Percentiles rank a stretch among this genome's conserved stretches.
Conservation (phyloP, 2,888 invertebrate genomes). For the Melanostoma mellinum region DNA sequence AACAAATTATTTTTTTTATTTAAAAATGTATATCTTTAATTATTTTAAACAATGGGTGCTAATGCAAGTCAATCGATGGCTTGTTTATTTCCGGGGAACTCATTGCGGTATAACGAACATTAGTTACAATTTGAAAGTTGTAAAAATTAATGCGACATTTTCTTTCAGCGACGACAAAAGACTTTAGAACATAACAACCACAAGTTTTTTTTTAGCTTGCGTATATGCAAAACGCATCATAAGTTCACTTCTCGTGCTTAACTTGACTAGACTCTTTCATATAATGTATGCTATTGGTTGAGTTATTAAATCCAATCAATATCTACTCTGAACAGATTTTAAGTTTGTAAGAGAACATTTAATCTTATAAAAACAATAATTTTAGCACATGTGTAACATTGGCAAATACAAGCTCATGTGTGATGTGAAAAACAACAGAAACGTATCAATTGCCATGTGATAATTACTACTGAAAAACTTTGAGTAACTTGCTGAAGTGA, state of each 20-base stretch:
- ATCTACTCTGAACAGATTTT: constrained; percentile 44
- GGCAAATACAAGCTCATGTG: constrained; percentile 16
- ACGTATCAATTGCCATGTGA: constrained; percentile 3
- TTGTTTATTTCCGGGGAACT: constrained; percentile 56
- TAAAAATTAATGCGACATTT: constrained; percentile 55
- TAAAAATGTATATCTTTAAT: no score
- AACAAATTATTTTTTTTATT: constrained; percentile 7
- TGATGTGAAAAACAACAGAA: constrained; percentile 11
- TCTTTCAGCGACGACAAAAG: constrained; percentile 49
- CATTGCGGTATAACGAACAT: constrained; percentile 58
- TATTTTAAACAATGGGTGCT: background rate
- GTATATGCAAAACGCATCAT: background rate
- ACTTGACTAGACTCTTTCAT: background rate
- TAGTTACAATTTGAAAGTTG: constrained; percentile 67
- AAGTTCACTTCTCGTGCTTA: background rate
- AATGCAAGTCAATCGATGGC: constrained; percentile 46
- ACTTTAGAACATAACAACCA: constrained; percentile 59
- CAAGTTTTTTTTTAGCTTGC: background rate
- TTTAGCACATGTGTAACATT: constrained; percentile 62
- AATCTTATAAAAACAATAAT: constrained; percentile 38
- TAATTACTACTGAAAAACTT: constrained; percentile 37
- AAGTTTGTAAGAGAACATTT: constrained; percentile 27
- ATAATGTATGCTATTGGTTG: constrained; percentile 59
- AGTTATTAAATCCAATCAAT: constrained; percentile 66
- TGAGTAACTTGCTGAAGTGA: background rate